Base-by-base conservation (phyloP, 2,797 vertebrate species). In the Paedocypris micromegethes region DNA sequence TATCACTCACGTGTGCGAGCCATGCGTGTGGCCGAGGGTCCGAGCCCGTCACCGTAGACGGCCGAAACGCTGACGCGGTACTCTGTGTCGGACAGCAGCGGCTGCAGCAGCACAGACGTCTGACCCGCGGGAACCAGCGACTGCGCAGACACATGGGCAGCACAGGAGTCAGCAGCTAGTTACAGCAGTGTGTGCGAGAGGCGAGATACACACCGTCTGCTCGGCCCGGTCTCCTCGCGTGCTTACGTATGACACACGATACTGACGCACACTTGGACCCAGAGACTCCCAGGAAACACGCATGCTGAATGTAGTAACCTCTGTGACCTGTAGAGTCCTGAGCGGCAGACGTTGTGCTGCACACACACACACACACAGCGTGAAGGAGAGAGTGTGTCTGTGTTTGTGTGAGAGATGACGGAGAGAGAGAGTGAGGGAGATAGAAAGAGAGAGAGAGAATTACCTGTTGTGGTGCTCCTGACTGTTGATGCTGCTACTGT, bases 221-320 rank as follows among this genome's bases (percentile, higher is more conserved):
- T 93, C 92, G 0, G 86, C 91, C 0, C 87, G 87, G 79, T 93
- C 92, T 4, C 94, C 93, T 6, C 78, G 85, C 0, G 87, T 81
- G 2, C 88, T 90, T 73, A 93, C 53, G 72, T 95, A 98, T 74
- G 86, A 88, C 72, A 99, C 90, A 39, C 89, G 85, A 81, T 94
- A 97, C 48, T 93, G 91, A 4, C 83, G 89, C 61, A 92, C 82
- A 0, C 80, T 87, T 77, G 86, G 9, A 80, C 94, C 91, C 0
- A 83, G 82, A 37, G 88, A 79, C 66, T 92, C 92, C 96, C 96
- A 98, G 0, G 86, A 81, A 50, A 94, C 91, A 9, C 86, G 85
- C 75, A 98, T 76, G 63, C 95, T 98, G 75, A 88, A 96, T 9
- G 93, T 89, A 37, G 94, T 95, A 77, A 94, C 91, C 5, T 94